Conservation (phyloP, 1,140 invertebrate genomes). For the Hermetia illucens region DNA sequence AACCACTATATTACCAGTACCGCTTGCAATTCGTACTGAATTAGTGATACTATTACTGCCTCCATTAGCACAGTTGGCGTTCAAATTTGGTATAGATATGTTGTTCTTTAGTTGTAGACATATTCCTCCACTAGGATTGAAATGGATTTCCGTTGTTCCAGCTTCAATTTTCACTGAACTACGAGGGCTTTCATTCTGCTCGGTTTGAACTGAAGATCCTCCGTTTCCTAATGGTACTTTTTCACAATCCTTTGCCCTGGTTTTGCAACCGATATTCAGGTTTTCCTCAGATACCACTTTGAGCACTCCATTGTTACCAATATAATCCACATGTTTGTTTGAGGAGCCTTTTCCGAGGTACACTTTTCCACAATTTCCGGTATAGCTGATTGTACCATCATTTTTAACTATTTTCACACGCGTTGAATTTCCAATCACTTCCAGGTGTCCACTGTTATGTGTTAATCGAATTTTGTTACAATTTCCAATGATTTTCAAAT, state of each 20-base stretch:
- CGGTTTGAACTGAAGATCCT: slow-evolving; percentile 3
- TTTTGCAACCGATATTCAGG: slow-evolving; percentile 3
- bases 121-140: slow-evolving; percentile 1
- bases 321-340: slow-evolving; percentile 21
- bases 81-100: slow-evolving; percentile 7
- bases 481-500: slow-evolving; percentile 24
- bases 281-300: slow-evolving; percentile 23
- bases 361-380: slow-evolving; percentile 24
- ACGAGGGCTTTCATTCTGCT: not conserved
- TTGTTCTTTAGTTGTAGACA: not conserved
- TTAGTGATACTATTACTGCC: not conserved
- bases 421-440: slow-evolving; percentile 21
- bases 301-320: slow-evolving; percentile 22
- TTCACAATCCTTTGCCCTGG: not conserved
- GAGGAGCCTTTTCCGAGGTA: slow-evolving; percentile 19
- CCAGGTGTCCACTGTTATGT: slow-evolving; percentile 15
- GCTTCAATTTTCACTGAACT: not conserved
- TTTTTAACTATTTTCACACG: slow-evolving; percentile 21
- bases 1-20: slow-evolving; percentile 20
- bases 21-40: slow-evolving; percentile 2
- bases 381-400: slow-evolving; percentile 17
- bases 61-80: not conserved
- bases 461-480: slow-evolving; percentile 21
- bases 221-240: slow-evolving; percentile 8
- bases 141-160: slow-evolving; percentile 4